phyloP scores from a whole-genome alignment of 2,888 invertebrate species.

The Phaonia tiefii region DNA sequence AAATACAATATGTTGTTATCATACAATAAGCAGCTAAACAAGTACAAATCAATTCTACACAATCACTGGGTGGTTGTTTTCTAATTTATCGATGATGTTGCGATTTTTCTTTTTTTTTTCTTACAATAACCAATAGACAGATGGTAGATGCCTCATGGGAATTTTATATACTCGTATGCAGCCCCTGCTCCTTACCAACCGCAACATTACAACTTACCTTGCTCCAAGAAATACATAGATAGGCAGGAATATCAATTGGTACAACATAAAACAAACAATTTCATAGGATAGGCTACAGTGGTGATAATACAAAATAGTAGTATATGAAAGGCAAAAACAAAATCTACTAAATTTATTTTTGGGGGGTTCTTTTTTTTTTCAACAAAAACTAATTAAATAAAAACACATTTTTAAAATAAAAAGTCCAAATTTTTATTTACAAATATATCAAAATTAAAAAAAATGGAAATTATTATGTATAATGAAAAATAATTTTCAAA shows the following conservation, averaged over 20 bases:
- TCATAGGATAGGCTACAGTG: constrained; percentile 50
- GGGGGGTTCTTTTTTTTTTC: constrained; percentile 12
- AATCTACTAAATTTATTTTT: not conserved
- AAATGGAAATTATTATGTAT: not conserved
- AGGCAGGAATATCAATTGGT: not conserved
- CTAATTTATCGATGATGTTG: no score
- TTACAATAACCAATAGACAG: no score
- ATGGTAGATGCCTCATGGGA: no score
- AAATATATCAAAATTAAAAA: constrained; percentile 6
- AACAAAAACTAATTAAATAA: constrained; percentile 26
- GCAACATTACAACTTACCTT: constrained; percentile 60
- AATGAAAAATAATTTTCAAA: not conserved
- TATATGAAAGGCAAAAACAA: not conserved
- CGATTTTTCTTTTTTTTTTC: no score
- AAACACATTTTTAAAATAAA: constrained; percentile 20
- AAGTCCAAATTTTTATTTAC: constrained; percentile 32
- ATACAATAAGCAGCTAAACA: no score
- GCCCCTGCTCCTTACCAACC: no score
- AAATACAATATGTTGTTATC: no score
- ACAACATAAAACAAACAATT: constrained; percentile 40
- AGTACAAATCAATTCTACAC: no score
- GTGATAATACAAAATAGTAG: constrained; percentile 18
- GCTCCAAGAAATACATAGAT: not conserved
- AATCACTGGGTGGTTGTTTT: no score
- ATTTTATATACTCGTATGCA: no score